Percentiles rank a stretch among this genome's conserved stretches.
phyloP scores from a whole-genome alignment of 2,113 vertebrate species.

The Anguilla rostrata region DNA sequence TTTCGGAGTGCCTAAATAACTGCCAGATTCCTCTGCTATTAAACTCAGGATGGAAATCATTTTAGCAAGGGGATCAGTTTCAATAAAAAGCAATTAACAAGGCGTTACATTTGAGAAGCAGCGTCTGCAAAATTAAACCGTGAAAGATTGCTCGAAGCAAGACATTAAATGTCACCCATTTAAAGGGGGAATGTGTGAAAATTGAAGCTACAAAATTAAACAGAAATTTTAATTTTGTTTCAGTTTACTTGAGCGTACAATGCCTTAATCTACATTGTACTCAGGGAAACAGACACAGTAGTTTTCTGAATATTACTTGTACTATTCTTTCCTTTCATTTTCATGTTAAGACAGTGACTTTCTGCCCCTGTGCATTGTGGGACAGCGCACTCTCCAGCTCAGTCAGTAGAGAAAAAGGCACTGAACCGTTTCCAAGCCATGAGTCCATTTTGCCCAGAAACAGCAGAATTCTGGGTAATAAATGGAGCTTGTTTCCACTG shows the following conservation, averaged over 20 bases:
- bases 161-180: slow-evolving; percentile 71
- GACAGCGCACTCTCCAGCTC: not conserved
- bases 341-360: not conserved
- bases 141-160: slow-evolving; percentile 60
- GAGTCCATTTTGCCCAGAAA: not conserved
- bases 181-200: slow-evolving; percentile 70
- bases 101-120: slow-evolving; percentile 56
- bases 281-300: slow-evolving; percentile 54
- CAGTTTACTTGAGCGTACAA: slow-evolving; percentile 56
- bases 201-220: slow-evolving; percentile 58
- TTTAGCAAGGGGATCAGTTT: slow-evolving; percentile 31
- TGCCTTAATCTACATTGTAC: slow-evolving; percentile 59
- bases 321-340: slow-evolving; percentile 20
- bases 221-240: slow-evolving; percentile 51
- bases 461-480: not conserved
- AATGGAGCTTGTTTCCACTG: not conserved
- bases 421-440: not conserved
- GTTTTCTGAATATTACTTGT: not conserved
- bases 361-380: not conserved
- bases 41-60: slow-evolving; percentile 14
- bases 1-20: not conserved
- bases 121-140: slow-evolving; percentile 63
- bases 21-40: not conserved
- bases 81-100: slow-evolving; percentile 48
- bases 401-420: not conserved